A percentile compares a stretch with the other conserved stretches of the same genome.
phyloP scores from a whole-genome alignment of 2,888 invertebrate species.

The Drosophila atripex region DNA sequence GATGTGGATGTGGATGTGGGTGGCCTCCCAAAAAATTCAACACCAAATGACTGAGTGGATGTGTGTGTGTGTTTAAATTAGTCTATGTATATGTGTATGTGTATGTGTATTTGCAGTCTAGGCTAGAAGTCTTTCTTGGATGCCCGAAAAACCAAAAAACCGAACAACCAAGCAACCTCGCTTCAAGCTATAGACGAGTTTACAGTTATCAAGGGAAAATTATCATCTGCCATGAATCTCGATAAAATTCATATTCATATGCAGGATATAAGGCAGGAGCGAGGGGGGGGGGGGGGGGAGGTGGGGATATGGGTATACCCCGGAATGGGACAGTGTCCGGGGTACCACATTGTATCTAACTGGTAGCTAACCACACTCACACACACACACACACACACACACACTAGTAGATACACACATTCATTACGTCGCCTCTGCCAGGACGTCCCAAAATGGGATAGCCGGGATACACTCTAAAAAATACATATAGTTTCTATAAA shows the following conservation, averaged over 20 bases:
- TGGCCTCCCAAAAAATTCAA: slow-evolving; percentile 67
- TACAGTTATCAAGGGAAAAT: slow-evolving; percentile 83
- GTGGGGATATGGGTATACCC: background rate
- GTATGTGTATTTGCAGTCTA: slow-evolving; percentile 31
- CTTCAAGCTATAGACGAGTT: slow-evolving; percentile 83
- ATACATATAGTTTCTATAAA: background rate
- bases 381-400: slow-evolving; percentile 24
- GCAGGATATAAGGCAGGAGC: too few species aligned
- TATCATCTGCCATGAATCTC: slow-evolving; percentile 82
- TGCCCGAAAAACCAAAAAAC: slow-evolving; percentile 19
- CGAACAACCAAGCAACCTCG: slow-evolving; percentile 72
- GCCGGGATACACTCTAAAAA: slow-evolving; percentile 2
- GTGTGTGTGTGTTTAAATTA: slow-evolving; percentile 11
- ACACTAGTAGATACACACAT: slow-evolving; percentile 15
- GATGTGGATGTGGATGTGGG: slow-evolving; percentile 7
- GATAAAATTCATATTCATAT: slow-evolving; percentile 80
- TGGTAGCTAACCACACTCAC: slow-evolving; percentile 69
- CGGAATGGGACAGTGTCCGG: slow-evolving; percentile 21
- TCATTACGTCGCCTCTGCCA: slow-evolving; percentile 69
- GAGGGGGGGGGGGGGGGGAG: too few species aligned
- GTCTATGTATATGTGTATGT: slow-evolving; percentile 19
- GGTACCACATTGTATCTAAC: slow-evolving; percentile 67
- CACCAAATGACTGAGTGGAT: slow-evolving; percentile 58
- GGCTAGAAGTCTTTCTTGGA: slow-evolving; percentile 34
- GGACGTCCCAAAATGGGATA: slow-evolving; percentile 71